Evolutionary conservation across 2,888 invertebrate species (phyloP).

Genomic region (Clostera curtula): DNA sequence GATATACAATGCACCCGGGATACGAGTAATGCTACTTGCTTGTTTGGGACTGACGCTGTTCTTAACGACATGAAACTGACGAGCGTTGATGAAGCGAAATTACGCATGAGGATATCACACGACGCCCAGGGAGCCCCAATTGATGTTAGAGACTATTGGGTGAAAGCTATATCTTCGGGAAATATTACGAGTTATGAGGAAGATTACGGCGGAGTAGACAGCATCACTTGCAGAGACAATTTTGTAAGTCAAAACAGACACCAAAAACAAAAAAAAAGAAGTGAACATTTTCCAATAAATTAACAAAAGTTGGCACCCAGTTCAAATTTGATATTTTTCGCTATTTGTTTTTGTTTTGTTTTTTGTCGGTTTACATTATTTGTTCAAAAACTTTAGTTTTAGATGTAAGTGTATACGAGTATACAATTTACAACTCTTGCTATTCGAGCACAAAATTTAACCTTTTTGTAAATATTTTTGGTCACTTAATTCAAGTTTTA

Average conservation of each 20-base stretch:
- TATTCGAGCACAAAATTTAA: no score
- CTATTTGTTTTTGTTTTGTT: no score
- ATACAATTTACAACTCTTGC: no score
- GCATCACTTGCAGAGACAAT: slow-evolving; percentile 46
- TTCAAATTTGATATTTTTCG: no score
- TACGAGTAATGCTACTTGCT: slow-evolving; percentile 51
- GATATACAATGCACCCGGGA: slow-evolving; percentile 45
- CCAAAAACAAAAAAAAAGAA: not conserved
- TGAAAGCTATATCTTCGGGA: slow-evolving; percentile 40
- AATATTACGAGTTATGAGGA: slow-evolving; percentile 36
- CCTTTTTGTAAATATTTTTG: no score
- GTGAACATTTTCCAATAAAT: no score
- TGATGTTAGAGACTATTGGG: slow-evolving; percentile 44
- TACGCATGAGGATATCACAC: slow-evolving; percentile 46
- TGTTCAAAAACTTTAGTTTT: no score
- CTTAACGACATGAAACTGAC: slow-evolving; percentile 43
- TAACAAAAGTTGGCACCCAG: no score
- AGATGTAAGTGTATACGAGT: no score
- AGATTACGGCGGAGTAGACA: slow-evolving; percentile 41
- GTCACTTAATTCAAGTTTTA: no score
- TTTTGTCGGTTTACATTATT: no score
- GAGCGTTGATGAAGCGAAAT: slow-evolving; percentile 31
- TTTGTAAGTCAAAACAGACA: slow-evolving; percentile 29
- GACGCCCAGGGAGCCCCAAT: slow-evolving; percentile 35
- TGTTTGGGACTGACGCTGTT: slow-evolving; percentile 45